Evolutionary conservation across 2,113 vertebrate species (phyloP).

Genomic region (Balaeniceps rex): DNA sequence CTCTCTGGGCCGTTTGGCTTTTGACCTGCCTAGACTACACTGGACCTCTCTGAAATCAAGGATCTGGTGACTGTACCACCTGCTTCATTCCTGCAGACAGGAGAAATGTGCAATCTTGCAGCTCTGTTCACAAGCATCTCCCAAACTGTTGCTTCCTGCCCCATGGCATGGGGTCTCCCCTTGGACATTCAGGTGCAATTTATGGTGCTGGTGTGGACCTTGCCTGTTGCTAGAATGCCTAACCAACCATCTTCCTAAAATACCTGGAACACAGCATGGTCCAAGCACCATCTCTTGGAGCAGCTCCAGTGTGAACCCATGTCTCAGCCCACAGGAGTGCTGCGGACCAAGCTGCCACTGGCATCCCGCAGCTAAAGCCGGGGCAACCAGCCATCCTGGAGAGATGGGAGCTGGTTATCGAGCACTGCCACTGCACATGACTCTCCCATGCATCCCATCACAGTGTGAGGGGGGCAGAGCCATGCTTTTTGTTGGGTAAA

Average conservation of each 20-base stretch:
- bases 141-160: neutral
- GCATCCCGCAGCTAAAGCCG: neutral
- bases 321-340: neutral
- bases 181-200: neutral
- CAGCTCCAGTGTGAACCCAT: neutral
- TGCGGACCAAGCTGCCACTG: neutral
- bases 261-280: fast-evolving
- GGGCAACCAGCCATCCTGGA: neutral
- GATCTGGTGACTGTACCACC: neutral
- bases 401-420: neutral
- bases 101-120: neutral
- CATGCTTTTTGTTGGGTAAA: fast-evolving
- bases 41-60: neutral
- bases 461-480: fast-evolving
- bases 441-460: neutral
- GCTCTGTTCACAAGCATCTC: neutral
- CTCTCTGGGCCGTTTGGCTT: neutral
- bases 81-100: neutral
- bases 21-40: too few relatives aligned
- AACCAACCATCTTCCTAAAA: neutral
- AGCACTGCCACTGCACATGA: fast-evolving
- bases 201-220: neutral
- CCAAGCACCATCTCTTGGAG: neutral
- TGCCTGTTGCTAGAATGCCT: neutral
- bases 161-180: fast-evolving